Evolutionary conservation across 1,140 invertebrate species (phyloP), one percentile per base, ranked within the genome.

Genomic region (Samia ricini): DNA sequence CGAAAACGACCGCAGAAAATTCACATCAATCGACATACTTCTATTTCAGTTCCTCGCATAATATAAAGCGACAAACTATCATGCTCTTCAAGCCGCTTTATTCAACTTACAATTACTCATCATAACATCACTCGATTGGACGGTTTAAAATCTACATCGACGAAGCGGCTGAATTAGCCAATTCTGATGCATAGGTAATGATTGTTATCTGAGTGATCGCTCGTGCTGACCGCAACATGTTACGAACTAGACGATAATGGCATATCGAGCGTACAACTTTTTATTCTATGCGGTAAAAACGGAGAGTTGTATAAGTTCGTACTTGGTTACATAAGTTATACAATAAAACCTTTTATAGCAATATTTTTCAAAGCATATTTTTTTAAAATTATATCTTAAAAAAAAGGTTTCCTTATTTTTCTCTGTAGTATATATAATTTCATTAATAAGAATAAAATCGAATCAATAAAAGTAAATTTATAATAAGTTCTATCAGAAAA

Each of bases 211-310:
- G 67, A 80, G 68, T 81, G 80, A 82, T 81, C 72, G 76, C 79
- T 78, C 69, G 75, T 70, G 63, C 68, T 77, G 64, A 86, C 85
- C 85, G 69, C 85, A 88, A 86, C 80, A 80, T 81, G 76, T 76
- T 79, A 57, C 67, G 69, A 84, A 87, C 78, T 76, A 85, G 79
- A 83, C 74, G 76, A 80, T 85, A 85, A 84, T 84, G 80, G 76
- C 63, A 61, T 69, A 77, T 65, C 68, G 10, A 59, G 68, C 67
- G 71, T 55, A 48, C 65, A 64, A 61, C 72, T n/a, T 84, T 81
- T 81, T 80, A 71, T 76, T 79, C 71, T 77, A 66, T 74, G 72
- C 64, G 71, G 70, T 80, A 64, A 77, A 72, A 69, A 76, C 66
- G 69, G 67, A 72, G 58, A 67, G 65, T 76, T 72, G 65, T 76